A percentile compares a stretch with the other conserved stretches of the same genome.
phyloP scores from a whole-genome alignment of 1,140 invertebrate species.

The Sycophaga agraensis region DNA sequence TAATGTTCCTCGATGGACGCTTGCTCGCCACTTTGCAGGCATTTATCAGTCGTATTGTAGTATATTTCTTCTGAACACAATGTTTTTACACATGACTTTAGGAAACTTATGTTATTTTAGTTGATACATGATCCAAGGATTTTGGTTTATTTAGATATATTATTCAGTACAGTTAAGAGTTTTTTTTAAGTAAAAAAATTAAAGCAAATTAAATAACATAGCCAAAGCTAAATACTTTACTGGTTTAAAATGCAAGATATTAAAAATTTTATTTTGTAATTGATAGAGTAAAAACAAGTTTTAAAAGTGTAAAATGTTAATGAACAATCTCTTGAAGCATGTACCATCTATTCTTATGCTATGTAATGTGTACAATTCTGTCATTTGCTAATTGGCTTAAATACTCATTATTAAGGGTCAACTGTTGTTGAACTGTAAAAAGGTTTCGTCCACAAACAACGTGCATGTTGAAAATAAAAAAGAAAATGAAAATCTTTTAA shows the following conservation, averaged over 20 bases:
- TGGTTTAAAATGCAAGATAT: no score
- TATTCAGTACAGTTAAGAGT: neutral
- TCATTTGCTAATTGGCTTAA: slow-evolving; percentile 56
- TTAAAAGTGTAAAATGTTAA: slow-evolving; percentile 5
- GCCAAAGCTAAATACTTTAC: no score
- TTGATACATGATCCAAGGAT: slow-evolving; percentile 47
- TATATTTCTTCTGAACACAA: slow-evolving; percentile 60
- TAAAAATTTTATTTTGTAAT: no score
- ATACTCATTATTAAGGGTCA: slow-evolving; percentile 55
- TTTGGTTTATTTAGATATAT: neutral
- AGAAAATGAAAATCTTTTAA: slow-evolving; percentile 16
- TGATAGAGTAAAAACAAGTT: no score
- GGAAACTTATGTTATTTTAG: slow-evolving; percentile 57
- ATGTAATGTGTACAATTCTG: slow-evolving; percentile 56
- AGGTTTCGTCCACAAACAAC: slow-evolving; percentile 32
- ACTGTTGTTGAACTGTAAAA: slow-evolving; percentile 49
- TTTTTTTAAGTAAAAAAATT: neutral
- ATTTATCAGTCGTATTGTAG: slow-evolving; percentile 58
- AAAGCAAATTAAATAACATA: neutral
- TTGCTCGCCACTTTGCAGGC: slow-evolving; percentile 48
- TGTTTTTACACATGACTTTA: slow-evolving; percentile 59
- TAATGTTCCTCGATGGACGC: slow-evolving; percentile 43
- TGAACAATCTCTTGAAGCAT: slow-evolving; percentile 45
- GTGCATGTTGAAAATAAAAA: slow-evolving; percentile 34
- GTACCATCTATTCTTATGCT: slow-evolving; percentile 51